phyloP scores from a whole-genome alignment of 1,140 invertebrate genomes.

The Microplitis mediator region DNA sequence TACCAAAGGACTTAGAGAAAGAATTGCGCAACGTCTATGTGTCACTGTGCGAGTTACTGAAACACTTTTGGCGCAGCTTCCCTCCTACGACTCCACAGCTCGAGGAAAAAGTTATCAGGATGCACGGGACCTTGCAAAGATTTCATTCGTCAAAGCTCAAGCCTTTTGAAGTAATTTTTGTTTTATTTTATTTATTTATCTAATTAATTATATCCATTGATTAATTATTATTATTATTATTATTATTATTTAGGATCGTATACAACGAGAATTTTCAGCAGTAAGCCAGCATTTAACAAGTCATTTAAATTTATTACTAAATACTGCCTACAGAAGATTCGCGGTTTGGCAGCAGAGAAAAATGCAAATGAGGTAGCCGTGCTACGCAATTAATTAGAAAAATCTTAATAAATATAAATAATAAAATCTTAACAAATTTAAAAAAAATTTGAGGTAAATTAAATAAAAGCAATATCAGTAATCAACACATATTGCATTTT shows the following conservation, averaged over 20 bases:
- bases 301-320: constrained; percentile 84
- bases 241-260: constrained; percentile 68
- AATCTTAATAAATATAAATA: constrained; percentile 3
- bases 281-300: constrained; percentile 81
- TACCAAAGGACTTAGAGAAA: constrained; percentile 80
- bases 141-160: constrained; percentile 87
- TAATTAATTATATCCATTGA: constrained; percentile 1
- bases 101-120: constrained; percentile 81
- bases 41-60: constrained; percentile 83
- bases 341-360: constrained; percentile 82
- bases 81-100: constrained; percentile 80
- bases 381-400: constrained; percentile 27
- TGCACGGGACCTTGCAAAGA: constrained; percentile 85
- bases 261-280: constrained; percentile 78
- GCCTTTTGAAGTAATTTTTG: constrained; percentile 74
- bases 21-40: constrained; percentile 85
- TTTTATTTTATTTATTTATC: constrained; percentile 6
- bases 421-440: constrained; percentile 25
- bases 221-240: neutral
- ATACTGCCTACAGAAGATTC: constrained; percentile 83
- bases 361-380: constrained; percentile 70
- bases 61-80: constrained; percentile 95
- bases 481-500: constrained; percentile 40
- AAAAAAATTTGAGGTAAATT: constrained; percentile 25
- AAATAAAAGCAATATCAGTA: constrained; percentile 45